Conservation (phyloP, 2,888 invertebrate genomes). For the Lamellibrachia columna region DNA sequence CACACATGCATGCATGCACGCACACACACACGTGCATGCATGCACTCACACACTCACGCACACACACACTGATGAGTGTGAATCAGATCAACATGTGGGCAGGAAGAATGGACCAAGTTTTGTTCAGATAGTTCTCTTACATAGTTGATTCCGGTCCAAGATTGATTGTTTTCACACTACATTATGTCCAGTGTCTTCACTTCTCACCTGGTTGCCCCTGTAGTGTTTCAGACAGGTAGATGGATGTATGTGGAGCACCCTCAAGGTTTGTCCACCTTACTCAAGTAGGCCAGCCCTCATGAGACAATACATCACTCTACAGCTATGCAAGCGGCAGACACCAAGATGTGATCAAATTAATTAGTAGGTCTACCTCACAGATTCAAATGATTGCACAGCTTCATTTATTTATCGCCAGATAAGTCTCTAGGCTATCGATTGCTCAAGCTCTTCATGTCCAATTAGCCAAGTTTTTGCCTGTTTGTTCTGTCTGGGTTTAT, state of each 20-base stretch:
- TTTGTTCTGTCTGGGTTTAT: background rate
- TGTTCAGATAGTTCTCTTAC: too few species aligned
- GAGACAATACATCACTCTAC: constrained; percentile 3
- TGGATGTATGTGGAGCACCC: background rate
- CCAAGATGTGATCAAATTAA: constrained; percentile 3
- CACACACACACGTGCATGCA: too few species aligned
- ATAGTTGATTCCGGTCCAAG: too few species aligned
- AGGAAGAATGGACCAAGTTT: too few species aligned
- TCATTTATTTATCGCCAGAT: constrained; percentile 4
- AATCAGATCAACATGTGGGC: too few species aligned
- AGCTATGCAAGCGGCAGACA: background rate
- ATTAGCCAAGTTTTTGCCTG: constrained; percentile 10
- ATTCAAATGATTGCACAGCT: background rate
- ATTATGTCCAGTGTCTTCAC: too few species aligned
- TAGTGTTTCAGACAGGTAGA: background rate
- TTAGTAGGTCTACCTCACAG: background rate
- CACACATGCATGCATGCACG: too few species aligned
- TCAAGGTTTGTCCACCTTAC: background rate
- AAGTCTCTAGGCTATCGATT: constrained; percentile 16
- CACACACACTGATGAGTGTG: too few species aligned
- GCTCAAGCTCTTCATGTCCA: background rate
- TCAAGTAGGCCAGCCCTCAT: background rate
- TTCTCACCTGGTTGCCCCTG: background rate
- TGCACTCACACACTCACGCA: too few species aligned
- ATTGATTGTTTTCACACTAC: too few species aligned